Evolutionary conservation across 2,888 invertebrate species (phyloP).

Genomic region (Tipula helvola): DNA sequence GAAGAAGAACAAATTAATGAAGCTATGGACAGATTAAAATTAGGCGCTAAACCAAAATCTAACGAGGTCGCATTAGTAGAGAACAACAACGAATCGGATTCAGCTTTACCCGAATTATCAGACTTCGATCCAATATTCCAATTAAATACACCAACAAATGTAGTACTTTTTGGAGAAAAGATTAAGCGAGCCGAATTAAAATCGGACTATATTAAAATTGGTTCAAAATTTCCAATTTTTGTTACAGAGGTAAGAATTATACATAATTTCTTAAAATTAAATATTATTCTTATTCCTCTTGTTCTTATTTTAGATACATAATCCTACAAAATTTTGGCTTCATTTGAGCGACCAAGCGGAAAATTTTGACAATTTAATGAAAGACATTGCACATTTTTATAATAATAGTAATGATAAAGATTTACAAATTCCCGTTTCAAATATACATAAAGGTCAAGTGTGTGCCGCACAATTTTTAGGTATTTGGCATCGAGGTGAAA

Average conservation of each 20-base stretch:
- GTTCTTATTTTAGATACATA: background rate
- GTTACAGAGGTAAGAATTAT: background rate
- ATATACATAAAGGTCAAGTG: slow-evolving; percentile 24
- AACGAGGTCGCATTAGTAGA: background rate
- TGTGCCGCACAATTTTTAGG: slow-evolving; percentile 21
- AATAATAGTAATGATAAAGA: slow-evolving; percentile 10
- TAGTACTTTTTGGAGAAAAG: background rate
- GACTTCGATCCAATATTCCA: background rate
- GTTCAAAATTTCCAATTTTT: background rate
- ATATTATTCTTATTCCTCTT: background rate
- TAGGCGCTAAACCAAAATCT: background rate
- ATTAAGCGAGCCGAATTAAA: background rate
- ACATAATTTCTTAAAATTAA: background rate
- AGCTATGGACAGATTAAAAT: background rate
- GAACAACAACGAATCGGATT: background rate
- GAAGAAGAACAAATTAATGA: background rate
- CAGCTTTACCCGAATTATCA: background rate
- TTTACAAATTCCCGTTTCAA: slow-evolving; percentile 21
- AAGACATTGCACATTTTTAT: slow-evolving; percentile 18
- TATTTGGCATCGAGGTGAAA: slow-evolving; percentile 27
- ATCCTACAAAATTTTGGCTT: slow-evolving; percentile 27
- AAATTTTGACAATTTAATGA: slow-evolving; percentile 21
- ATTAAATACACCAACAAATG: background rate
- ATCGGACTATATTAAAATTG: background rate
- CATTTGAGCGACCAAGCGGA: slow-evolving; percentile 23